Conservation (phyloP, 2,113 vertebrate species). For the Collichthys lucidus region DNA sequence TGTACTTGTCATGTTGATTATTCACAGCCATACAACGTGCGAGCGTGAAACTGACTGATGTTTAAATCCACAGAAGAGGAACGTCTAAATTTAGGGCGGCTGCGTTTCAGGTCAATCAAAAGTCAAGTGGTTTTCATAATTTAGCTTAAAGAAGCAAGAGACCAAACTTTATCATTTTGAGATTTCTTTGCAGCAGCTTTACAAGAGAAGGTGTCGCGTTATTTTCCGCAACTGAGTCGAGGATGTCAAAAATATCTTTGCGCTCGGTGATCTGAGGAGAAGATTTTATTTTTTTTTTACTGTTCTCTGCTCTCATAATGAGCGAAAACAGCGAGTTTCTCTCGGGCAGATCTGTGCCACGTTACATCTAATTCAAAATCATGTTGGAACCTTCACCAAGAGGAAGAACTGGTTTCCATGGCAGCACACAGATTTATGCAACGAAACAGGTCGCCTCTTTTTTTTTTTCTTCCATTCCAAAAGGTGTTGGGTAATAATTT, state of each 20-base stretch:
- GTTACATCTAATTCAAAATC: conserved; percentile 58
- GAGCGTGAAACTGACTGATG: conserved; percentile 12
- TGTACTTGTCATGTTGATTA: conserved; percentile 64
- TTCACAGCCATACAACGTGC: conserved; percentile 29
- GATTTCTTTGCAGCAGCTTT: no score
- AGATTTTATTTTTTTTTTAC: not conserved
- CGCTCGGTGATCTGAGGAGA: conserved; percentile 4
- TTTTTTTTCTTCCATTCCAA: not conserved
- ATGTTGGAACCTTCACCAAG: conserved; percentile 40
- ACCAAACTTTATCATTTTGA: not conserved
- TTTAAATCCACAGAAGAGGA: conserved; percentile 17
- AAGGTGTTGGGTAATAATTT: conserved; percentile 58
- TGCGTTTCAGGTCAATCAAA: conserved; percentile 1
- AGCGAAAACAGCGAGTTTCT: conserved; percentile 1
- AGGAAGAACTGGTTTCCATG: conserved; percentile 72
- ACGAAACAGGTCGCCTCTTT: conserved; percentile 56
- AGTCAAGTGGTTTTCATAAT: not conserved
- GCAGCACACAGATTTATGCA: conserved; percentile 63
- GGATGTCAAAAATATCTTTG: not conserved
- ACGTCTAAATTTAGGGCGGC: conserved; percentile 24
- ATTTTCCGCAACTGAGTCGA: not conserved
- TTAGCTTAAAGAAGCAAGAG: not conserved
- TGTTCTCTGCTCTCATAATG: not conserved
- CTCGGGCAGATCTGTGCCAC: conserved; percentile 30
- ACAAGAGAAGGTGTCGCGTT: not conserved